These are phyloP conservation scores for Chunga burmeisteri DNA, from an alignment of 2,113 vertebrate species.

Conservation along the genomic window DNA sequence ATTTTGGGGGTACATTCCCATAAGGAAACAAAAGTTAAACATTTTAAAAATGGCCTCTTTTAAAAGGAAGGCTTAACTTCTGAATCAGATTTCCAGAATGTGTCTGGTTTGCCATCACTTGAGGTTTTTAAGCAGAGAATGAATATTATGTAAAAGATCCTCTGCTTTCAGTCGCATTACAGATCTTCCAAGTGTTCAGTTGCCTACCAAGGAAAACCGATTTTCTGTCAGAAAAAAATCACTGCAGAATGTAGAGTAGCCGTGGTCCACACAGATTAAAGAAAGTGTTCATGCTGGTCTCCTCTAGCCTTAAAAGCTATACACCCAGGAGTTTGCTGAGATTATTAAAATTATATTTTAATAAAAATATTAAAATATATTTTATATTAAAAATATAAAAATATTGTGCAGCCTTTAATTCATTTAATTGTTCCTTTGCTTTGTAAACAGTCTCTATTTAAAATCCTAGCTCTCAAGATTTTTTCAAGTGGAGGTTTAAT, in stretches of 20 bases:
- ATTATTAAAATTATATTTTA: too few species aligned
- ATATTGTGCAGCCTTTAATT: neutral
- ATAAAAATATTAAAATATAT: too few species aligned
- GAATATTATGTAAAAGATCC: neutral
- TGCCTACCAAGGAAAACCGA: neutral
- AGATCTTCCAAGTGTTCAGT: neutral
- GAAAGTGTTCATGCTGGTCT: neutral
- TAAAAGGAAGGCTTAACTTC: neutral
- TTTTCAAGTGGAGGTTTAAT: neutral
- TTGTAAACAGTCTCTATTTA: neutral
- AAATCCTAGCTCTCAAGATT: neutral
- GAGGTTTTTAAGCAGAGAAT: neutral
- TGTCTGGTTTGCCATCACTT: neutral
- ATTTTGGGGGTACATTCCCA: neutral
- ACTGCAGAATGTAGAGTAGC: fast-evolving
- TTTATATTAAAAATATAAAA: too few species aligned
- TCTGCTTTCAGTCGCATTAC: neutral
- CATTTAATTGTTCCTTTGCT: neutral
- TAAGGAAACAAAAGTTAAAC: neutral
- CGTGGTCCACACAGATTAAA: neutral
- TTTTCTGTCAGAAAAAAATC: neutral
- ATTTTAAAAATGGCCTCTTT: neutral
- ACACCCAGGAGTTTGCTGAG: neutral
- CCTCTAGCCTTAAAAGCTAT: neutral
- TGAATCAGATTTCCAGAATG: neutral